Evolutionary conservation across 1,140 invertebrate genomes (phyloP).

Genomic region (Trichonephila inaurata): DNA sequence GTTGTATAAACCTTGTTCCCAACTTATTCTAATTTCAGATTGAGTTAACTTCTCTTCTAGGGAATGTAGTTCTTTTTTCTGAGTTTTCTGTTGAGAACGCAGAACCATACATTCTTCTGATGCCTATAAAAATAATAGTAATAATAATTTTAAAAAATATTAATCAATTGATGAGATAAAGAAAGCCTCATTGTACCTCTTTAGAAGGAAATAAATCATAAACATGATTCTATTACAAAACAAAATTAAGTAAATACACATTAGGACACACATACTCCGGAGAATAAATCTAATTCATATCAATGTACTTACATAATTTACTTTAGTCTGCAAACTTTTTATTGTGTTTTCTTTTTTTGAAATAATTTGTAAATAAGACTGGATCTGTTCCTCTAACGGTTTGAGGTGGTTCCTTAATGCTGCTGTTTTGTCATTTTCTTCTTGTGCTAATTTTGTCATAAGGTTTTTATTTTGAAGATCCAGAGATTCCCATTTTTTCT

Average conservation of each 20-base stretch:
- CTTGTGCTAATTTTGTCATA: slow-evolving; percentile 22
- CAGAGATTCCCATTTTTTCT: slow-evolving; percentile 50
- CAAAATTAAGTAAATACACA: no score
- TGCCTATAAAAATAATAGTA: background rate
- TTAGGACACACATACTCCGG: no score
- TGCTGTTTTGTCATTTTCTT: slow-evolving; percentile 8
- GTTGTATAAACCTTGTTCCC: slow-evolving; percentile 42
- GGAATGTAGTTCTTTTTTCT: background rate
- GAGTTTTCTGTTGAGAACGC: slow-evolving; percentile 22
- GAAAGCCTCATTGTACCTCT: no score
- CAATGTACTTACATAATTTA: slow-evolving; percentile 34
- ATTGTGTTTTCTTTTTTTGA: slow-evolving; percentile 51
- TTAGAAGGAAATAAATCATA: no score
- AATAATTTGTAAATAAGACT: slow-evolving; percentile 30
- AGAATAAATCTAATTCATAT: no score
- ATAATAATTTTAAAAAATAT: background rate
- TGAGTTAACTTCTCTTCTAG: slow-evolving; percentile 47
- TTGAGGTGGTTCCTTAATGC: background rate
- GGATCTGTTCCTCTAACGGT: slow-evolving; percentile 11
- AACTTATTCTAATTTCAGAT: slow-evolving; percentile 20
- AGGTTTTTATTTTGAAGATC: slow-evolving; percentile 52
- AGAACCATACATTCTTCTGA: slow-evolving; percentile 53
- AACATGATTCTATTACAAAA: no score
- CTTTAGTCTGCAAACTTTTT: slow-evolving; percentile 35
- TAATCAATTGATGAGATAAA: no score